Conservation (phyloP, 2,888 invertebrate genomes). For the Priocnemis perturbator region DNA sequence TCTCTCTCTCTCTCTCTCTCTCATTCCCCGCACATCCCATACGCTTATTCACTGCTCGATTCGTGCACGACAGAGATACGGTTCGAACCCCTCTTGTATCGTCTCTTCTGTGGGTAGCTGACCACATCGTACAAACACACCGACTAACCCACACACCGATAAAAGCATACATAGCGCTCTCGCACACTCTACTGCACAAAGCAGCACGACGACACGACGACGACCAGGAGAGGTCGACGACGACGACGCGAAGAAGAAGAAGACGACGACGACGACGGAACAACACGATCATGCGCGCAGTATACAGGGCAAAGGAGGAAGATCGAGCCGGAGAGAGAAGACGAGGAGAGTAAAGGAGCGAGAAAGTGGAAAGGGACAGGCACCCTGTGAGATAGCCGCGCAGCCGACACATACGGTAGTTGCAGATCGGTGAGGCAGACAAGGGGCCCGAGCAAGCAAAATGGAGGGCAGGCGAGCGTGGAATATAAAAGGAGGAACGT, state of each 20-base stretch:
- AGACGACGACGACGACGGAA: constrained; percentile 46
- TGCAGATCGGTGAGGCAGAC: constrained; percentile 73
- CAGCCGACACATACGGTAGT: constrained; percentile 73
- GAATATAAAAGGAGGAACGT: constrained; percentile 74
- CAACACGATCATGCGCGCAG: constrained; percentile 56
- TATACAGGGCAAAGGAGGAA: constrained; percentile 31
- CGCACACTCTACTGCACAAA: constrained; percentile 36
- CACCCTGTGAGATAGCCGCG: constrained; percentile 62
- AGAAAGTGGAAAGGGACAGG: constrained; percentile 33
- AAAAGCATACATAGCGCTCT: constrained; percentile 34
- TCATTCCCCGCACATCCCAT: constrained; percentile 14
- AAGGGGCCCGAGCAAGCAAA: constrained; percentile 72
- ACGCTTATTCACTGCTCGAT: background rate
- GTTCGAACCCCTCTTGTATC: constrained; percentile 18
- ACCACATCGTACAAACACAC: constrained; percentile 49
- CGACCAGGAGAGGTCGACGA: constrained; percentile 33
- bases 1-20: constrained; percentile 13
- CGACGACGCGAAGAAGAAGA: constrained; percentile 30
- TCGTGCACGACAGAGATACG: background rate
- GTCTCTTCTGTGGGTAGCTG: constrained; percentile 35
- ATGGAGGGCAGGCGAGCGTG: constrained; percentile 74
- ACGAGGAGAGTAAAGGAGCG: constrained; percentile 32
- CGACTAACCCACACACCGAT: constrained; percentile 1
- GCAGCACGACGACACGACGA: constrained; percentile 40
- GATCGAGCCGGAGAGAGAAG: constrained; percentile 35